Base-by-base conservation (phyloP, 2,113 vertebrate genomes). In the Murina feae region DNA sequence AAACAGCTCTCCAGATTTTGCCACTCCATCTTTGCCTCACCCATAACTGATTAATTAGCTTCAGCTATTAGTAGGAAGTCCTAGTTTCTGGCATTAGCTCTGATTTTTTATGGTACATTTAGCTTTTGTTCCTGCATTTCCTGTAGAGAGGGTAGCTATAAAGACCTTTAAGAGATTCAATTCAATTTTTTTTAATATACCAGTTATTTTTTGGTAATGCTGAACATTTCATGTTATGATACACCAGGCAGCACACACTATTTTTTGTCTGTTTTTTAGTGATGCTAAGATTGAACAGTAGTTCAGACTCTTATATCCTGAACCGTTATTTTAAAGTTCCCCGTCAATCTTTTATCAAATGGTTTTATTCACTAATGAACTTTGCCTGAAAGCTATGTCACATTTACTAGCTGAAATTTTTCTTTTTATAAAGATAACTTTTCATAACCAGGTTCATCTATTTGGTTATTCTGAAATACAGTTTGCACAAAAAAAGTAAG, bases 341-440 rank as follows among this genome's bases (percentile, higher is more conserved):
- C 5, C 35, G 55, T 66, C 2, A 76, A 21, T 74, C 32, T 53
- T 91, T 86, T 55, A 47, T 12, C 55, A 35, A 82, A 47, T 55
- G 8, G 16, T 91, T 90, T 75, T 76, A 87, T 93, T 95, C 30
- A 65, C 32, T 93, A 86, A 44, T 51, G n/a, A 81, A 86, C 12
- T 30, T 85, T 58, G 25, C 66, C 16, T 74, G 80, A 82, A 82
- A 82, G 9, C 78, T 85, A 89, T 39, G 93, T 86, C 82, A 85
- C 25, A 49, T 35, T 74, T 75, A 44, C 37, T 66, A 63, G 39
- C 9, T 86, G 18, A 82, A 42, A 28, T 37, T 13, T 76, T 71
- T 76, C 35, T 82, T 87, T 83, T 88, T 37, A 23, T 63, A 83
- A 76, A 23, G 8, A n/a, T 83, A 71, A 55, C 1, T 47, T 86